Evolutionary conservation across 1,140 invertebrate species (phyloP), one percentile per base, ranked within the genome.

Genomic region (Lethocerus indicus): DNA sequence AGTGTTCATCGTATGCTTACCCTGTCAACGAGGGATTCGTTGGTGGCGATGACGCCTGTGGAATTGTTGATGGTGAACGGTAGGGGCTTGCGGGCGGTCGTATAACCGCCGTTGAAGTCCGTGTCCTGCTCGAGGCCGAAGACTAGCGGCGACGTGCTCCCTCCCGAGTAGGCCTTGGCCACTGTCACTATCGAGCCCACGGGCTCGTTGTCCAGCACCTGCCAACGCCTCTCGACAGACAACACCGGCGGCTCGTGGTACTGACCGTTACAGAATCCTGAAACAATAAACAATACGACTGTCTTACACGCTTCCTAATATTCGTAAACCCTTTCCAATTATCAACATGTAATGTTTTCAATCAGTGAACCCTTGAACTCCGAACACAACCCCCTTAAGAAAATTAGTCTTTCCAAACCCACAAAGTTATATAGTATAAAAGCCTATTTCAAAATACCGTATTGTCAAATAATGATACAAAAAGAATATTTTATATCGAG

Each of bases 11-110:
- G n/a, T n/a, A 3, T 35, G 50, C 70, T 74, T 66, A 83, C 81
- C 60, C 71, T 70, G 49, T 72, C 78, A 56, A 68, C 65, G 1
- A 86, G 63, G 2, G 77, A 74, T 46, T 83, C 73, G 47, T 82
- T 80, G 9, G 83, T 65, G 56, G 71, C 76, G 35, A 87, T 73
- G 4, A 73, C 72, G 13, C 82, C 83, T 9, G 74, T 80, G 3
- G 67, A 63, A 28, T 72, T 70, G 61, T 86, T 71, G 43, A 87
- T 83, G 9, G 63, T 64, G 57, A 87, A 86, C 13, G 75, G 79
- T 28, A 75, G 64, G 13, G 68, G 62, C 13, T 60, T 46, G 43
- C 58, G 32, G 18, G 56, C 32, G 55, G 25, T 59, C 56, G n/a
- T 60, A 54, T 51, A 60, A 61, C 49, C 58, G 60, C n/a, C n/a